Base-by-base conservation (phyloP, 2,113 vertebrate genomes). In the Thermophis baileyi region DNA sequence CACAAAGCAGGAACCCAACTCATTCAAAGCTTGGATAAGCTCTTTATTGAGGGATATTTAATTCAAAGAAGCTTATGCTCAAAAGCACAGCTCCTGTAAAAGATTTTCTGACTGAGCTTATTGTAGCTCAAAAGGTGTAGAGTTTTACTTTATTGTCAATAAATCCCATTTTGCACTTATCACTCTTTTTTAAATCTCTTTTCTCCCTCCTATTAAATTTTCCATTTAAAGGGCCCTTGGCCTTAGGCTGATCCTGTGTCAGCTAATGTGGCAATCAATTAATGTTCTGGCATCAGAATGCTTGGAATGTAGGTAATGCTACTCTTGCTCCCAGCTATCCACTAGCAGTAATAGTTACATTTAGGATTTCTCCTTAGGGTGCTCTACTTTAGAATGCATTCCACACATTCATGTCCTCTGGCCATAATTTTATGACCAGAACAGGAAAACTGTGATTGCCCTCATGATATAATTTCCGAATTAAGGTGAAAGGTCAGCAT, bases 401-500 rank as follows among this genome's bases (percentile, higher is more conserved):
- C 92, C 92, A 85, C 30, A 49, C 92, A 89, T 92, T 89, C 88
- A 74, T 90, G 69, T 24, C 51, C 54, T 89, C 92, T 92, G 87
- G 88, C 69, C 55, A 46, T 25, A 47, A 89, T 50, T 89, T 93
- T 93, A 57, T 86, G 74, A 46, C 88, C 74, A 60, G 24, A 89
- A 22, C 69, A 90, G 53, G 88, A 60, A 55, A 89, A 57, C 51
- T 30, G 1, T 49, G 53, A 53, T 51, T 27, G 55, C n/a, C 20
- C 24, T 92, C 91, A 63, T 88, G 46, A 46, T 91, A 54, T 63
- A 85, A 49, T 49, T 85, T 85, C 51, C 30, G 27, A 60, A 93
- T 10, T 46, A 60, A 50, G 46, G 88, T n/a, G 74, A 93, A 93
- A 93, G 88, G 69, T 49, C 88, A 85, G 40, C 50, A 2, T 54